Conservation (phyloP, 2,113 vertebrate species). For the Platichthys flesus region DNA sequence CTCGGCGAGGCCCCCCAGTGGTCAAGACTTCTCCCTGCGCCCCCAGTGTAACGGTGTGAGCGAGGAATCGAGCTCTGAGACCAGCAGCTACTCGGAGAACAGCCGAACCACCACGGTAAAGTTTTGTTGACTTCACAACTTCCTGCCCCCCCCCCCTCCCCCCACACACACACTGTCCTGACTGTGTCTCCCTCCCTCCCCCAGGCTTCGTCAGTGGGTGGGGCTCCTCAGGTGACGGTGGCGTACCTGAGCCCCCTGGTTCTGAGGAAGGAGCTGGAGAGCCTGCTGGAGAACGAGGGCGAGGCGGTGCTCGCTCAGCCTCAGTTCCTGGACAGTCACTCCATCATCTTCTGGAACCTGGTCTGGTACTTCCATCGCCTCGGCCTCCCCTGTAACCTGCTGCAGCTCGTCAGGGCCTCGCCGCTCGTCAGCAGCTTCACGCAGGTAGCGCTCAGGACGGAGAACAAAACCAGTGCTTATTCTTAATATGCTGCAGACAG, state of each 20-base stretch:
- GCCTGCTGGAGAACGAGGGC: constrained; percentile 93
- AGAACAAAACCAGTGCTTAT: no score
- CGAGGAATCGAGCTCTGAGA: constrained; percentile 82
- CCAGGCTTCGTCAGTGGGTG: constrained; percentile 51
- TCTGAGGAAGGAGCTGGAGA: constrained; percentile 93
- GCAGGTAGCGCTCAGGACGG: constrained; percentile 74
- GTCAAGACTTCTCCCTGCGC: constrained; percentile 69
- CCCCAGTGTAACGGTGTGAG: constrained; percentile 85
- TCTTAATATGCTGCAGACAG: no score
- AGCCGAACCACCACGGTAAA: constrained; percentile 74
- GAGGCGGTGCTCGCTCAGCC: constrained; percentile 87
- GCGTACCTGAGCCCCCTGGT: constrained; percentile 95
- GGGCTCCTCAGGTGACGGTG: constrained; percentile 81
- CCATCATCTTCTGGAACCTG: constrained; percentile 98
- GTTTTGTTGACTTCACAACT: no score
- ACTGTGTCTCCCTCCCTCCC: neutral
- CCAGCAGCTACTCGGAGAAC: constrained; percentile 79
- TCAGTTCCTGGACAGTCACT: constrained; percentile 89
- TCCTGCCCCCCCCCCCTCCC: no score
- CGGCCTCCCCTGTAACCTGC: constrained; percentile 87
- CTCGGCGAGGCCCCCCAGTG: constrained; percentile 73
- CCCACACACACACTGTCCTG: neutral
- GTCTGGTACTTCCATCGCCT: constrained; percentile 94
- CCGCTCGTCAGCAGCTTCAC: constrained; percentile 68
- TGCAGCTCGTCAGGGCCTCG: constrained; percentile 86